Evolutionary conservation across 2,113 vertebrate genomes (phyloP), one percentile per base, ranked within the genome.

Genomic region (Colius striatus): DNA sequence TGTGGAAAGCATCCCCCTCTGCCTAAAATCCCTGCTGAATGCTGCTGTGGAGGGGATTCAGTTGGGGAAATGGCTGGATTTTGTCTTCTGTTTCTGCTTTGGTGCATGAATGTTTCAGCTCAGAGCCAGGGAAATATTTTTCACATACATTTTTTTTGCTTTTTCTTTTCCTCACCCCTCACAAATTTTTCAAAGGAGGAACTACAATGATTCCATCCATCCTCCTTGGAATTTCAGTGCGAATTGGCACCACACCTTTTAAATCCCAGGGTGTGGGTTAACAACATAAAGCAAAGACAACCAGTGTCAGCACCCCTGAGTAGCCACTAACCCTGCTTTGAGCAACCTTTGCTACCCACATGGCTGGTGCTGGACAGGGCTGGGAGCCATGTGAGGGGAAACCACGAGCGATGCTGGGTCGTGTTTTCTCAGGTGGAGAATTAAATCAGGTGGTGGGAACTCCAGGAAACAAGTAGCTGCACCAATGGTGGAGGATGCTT

Each of bases 391-490:
- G 25, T 4, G 8, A 48, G n/a, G 47, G 58, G 47, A 79, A 48
- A 48, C 2, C 2, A 22, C 3, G 2, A 41, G 32, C 0, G 3
- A 43, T 1, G 1, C 43, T 0, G 2, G 13, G 55, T 57, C 1
- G 0, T 29, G 55, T 57, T 72, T 53, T 62, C 61, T 74, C 23
- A 79, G 61, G 41, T n/a, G 53, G 55, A 51, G 68, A 68, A 55
- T 57, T 62, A 38, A 51, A 57, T 57, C 50, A 12, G 47, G 47
- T 0, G 8, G 13, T 30, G 30, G 53, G 23, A 62, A 29, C 34
- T 62, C 41, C 34, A 51, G 58, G 51, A 72, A 60, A 34, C 9
- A 10, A 27, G 38, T 5, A 32, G 58, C 58, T 41, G 50, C 5
- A 27, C 23, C 36, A 9, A 3, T 21, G 13, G 34, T 0, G 1